A percentile compares a stretch with the other conserved stretches of the same genome.
phyloP scores from a whole-genome alignment of 2,888 invertebrate species.

The Zygothrica quintamaculata region DNA sequence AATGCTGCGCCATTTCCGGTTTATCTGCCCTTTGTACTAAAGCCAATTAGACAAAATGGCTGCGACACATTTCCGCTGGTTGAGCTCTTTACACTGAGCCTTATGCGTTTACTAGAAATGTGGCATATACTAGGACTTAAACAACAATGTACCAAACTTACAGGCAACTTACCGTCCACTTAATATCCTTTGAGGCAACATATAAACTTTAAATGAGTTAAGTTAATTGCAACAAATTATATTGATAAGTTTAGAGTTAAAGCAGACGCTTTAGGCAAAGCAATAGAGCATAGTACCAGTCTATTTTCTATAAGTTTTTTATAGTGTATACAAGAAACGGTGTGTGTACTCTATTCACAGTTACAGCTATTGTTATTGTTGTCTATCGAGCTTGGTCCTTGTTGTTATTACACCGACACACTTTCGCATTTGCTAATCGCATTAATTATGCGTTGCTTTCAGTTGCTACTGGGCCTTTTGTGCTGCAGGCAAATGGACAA shows the following conservation, averaged over 20 bases:
- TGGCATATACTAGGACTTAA: too few relatives aligned
- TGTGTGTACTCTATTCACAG: neutral
- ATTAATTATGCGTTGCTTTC: conserved; percentile 73
- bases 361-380: conserved; percentile 23
- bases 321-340: conserved; percentile 25
- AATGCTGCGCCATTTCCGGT: conserved; percentile 74
- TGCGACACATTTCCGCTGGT: conserved; percentile 79
- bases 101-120: conserved; percentile 35
- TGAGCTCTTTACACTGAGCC: conserved; percentile 32
- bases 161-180: too few relatives aligned
- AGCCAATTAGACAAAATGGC: conserved; percentile 79
- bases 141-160: conserved; percentile 14
- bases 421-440: conserved; percentile 77
- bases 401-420: conserved; percentile 71
- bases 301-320: neutral
- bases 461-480: conserved; percentile 68
- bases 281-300: neutral
- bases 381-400: conserved; percentile 42
- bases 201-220: too few relatives aligned
- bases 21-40: conserved; percentile 65
- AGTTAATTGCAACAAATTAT: too few relatives aligned
- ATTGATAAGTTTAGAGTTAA: too few relatives aligned
- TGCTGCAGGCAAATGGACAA: conserved; percentile 69
- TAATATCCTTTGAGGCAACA: too few relatives aligned
- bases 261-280: neutral